Conservation (phyloP, 1,140 invertebrate genomes). For the Magallana angulata region DNA sequence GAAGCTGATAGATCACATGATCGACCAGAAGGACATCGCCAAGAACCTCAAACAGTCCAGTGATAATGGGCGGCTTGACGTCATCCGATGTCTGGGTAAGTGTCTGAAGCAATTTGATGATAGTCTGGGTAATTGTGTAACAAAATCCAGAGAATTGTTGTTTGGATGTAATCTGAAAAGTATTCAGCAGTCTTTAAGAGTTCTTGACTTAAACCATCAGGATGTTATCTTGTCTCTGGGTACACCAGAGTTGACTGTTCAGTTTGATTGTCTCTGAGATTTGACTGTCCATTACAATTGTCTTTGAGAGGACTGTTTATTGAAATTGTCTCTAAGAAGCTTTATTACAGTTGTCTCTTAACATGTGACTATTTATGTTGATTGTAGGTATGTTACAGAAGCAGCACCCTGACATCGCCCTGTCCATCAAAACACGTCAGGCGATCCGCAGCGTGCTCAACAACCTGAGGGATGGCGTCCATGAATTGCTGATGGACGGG, state of each 20-base stretch:
- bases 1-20: constrained; percentile 82
- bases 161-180: too few relatives aligned
- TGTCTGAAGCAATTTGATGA: not conserved
- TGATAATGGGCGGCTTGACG: constrained; percentile 69
- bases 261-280: too few relatives aligned
- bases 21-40: constrained; percentile 80
- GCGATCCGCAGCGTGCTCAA: constrained; percentile 80
- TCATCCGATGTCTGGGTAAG: constrained; percentile 76
- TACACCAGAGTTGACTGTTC: too few relatives aligned
- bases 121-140: too few relatives aligned
- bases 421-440: constrained; percentile 80
- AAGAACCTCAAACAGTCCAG: constrained; percentile 67
- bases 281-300: too few relatives aligned
- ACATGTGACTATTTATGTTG: not conserved
- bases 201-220: too few relatives aligned
- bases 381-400: constrained; percentile 77
- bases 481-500: constrained; percentile 77
- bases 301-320: too few relatives aligned
- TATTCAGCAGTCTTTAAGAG: too few relatives aligned
- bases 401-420: constrained; percentile 79
- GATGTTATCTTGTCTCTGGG: too few relatives aligned
- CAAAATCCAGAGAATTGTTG: too few relatives aligned
- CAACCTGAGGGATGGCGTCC: constrained; percentile 76
- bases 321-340: too few relatives aligned
- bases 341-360: too few relatives aligned